Base-by-base conservation (phyloP, 1,140 invertebrate genomes). In the Cephus cinctus region DNA sequence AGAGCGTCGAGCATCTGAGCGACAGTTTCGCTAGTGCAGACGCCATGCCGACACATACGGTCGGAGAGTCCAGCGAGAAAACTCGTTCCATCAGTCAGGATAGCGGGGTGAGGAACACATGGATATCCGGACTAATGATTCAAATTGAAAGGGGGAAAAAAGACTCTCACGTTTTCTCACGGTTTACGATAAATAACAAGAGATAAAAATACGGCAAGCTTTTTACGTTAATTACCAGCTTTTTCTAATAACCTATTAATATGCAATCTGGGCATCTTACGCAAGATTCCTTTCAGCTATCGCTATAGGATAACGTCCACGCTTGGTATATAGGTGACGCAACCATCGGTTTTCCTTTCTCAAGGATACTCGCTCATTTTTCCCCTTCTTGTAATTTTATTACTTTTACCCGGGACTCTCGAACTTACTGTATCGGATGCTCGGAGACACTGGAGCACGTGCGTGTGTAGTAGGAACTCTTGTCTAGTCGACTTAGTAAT, bases 51-150 rank as follows among this genome's bases (percentile, higher is more conserved):
- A 27, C 31, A 22, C 43, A 35, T 20, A 14, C 31, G 5, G 5
- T 30, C 2, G 36, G n/a, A 4, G 58, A 63, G 9, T 45, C 5
- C 18, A 16, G 39, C 32, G 69, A 72, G 27, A 56, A 54, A 55
- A 52, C 59, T 36, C 50, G 61, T 50, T 51, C 54, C 22, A 18
- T 54, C 53, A 61, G 52, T 30, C 59, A 63, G 38, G 63, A 71
- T 18, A 66, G 57, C 46, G 52, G 48, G 59, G 58, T 69, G 61
- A 66, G 64, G 52, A 32, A 56, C 52, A 50, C 47, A 57, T 60
- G 57, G 47, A 56, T 55, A 54, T 50, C 49, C 53, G 31, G 50
- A 46, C 44, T 55, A 57, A 51, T 48, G 47, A 56, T 52, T 56
- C 32, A 14, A 25, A n/a, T 15, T 16, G 34, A 41, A 35, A 41